A percentile compares a stretch with the other conserved stretches of the same genome.
These are phyloP conservation scores for Homalodisca vitripennis DNA, from an alignment of 1,140 invertebrate species.

Conservation along the genomic window DNA sequence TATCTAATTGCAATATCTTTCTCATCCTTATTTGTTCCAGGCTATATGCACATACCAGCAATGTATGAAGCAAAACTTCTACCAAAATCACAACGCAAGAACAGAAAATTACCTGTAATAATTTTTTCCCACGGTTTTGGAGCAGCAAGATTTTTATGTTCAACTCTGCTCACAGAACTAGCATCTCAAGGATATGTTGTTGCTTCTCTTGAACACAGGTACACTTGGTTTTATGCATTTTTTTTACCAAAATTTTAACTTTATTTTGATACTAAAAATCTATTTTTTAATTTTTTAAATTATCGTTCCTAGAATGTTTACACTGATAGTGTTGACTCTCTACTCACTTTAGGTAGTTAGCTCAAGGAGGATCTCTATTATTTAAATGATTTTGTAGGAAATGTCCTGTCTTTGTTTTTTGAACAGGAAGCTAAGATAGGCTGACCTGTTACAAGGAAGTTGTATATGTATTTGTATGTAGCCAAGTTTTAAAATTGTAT, in stretches of 20 bases:
- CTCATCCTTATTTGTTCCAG: slow-evolving; percentile 40
- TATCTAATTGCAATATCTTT: neutral
- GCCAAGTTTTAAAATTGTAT: no score
- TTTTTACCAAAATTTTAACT: neutral
- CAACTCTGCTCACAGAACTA: slow-evolving; percentile 58
- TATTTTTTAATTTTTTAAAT: neutral
- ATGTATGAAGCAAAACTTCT: slow-evolving; percentile 53
- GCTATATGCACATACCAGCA: slow-evolving; percentile 55
- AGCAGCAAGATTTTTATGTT: slow-evolving; percentile 60
- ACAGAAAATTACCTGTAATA: slow-evolving; percentile 56
- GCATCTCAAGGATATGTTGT: slow-evolving; percentile 67
- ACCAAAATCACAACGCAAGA: slow-evolving; percentile 29
- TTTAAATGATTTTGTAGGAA: neutral
- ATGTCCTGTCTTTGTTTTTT: neutral
- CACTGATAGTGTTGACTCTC: neutral
- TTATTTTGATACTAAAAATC: neutral
- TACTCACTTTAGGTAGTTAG: neutral
- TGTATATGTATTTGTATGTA: no score
- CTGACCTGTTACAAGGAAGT: no score
- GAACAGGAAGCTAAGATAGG: no score
- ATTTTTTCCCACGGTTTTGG: slow-evolving; percentile 68
- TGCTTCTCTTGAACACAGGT: slow-evolving; percentile 64
- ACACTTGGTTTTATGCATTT: slow-evolving; percentile 30
- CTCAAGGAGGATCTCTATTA: neutral
- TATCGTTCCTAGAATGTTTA: neutral